Evolutionary conservation across 2,113 vertebrate genomes (phyloP), one percentile per base, ranked within the genome.

Genomic region (Atrichornis clamosus): DNA sequence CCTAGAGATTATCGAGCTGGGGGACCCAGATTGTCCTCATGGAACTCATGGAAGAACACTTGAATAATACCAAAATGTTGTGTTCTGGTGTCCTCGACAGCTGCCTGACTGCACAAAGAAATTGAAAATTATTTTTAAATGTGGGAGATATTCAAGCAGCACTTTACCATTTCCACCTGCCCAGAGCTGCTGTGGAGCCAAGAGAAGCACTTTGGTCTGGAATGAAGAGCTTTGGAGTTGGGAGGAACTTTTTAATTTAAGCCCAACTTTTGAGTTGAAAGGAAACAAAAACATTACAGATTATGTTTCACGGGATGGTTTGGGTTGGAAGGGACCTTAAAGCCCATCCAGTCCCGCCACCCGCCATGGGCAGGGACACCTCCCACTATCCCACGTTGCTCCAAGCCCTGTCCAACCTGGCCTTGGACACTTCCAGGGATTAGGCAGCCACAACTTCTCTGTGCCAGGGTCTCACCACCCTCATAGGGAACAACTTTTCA

Each of bases 381-480:
- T 80, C 2, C 21, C 26, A 35, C 49, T 17, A 0, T 0, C 21
- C 42, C 85, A 88, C 35, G 13, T 0, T 64, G 16, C 35, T 72
- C 32, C 58, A 35, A 64, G 9, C 13, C 26, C 49, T 0, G 0
- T 42, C 75, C 58, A 70, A 0, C 20, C 42, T 37, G 35, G 9
- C 4, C 32, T 73, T 15, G 59, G 42, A 7, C 42, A 33, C 18
- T 58, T 1, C 6, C 42, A 80, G 35, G 58, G 26, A 58, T 64
- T 50, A 17, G 35, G 14, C 67, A 88, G 32, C 42, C 75, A 49
- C 50, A 88, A 58, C 42, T 72, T 0, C 75, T 56, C 32, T 73
- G 50, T 64, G 42, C 50, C 72, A 49, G 41, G 41, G 49, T 20
- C 9, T 41, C 1, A 0, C 0, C 30, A 0, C 13, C 41, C n/a